Base-by-base conservation (phyloP, 2,888 invertebrate species). In the Archips xylosteana region DNA sequence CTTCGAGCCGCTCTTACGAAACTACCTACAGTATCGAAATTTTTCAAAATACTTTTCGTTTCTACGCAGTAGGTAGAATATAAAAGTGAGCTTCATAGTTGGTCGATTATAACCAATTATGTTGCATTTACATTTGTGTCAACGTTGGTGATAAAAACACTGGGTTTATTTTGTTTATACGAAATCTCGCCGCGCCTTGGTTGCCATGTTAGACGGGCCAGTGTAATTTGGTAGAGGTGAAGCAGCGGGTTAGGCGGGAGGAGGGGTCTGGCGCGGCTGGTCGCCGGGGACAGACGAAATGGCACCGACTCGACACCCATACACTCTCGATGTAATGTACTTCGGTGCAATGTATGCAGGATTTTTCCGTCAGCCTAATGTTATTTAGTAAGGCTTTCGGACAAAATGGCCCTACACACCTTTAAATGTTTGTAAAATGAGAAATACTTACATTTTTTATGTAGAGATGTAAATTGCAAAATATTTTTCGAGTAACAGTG, bases 91-190 rank as follows among this genome's bases (percentile, higher is more conserved):
- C 34, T 65, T 70, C 74, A 65, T 65, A 74, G 68, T 71, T 32
- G 67, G 45, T 23, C 60, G 64, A 70, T 70, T 74, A 74, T 60
- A 63, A 49, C 60, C 54, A 76, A 76, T 80, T 77, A 78, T 79
- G 79, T 79, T 75, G 76, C 78, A 77, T 79, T 73, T 71, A 73
- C 23, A 66, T 72, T 45, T 61, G 34, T 70, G 67, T 77, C 76
- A 75, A 66, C 71, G 69, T 74, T 73, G 70, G 75, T 73, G 70
- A 81, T 84, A 84, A 85, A 83, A 74, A 76, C 74, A 72, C 64
- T 70, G 72, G 78, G 74, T 84, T 84, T 82, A 83, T 82, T 81
- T 78, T 80, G 79, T 81, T 83, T 81, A 83, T 82, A 82, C 80
- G 81, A 84, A 81, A 76, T 73, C 63, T 32, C 63, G 65, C 70